Percentiles rank a stretch among this genome's conserved stretches.
Conservation (phyloP, 2,888 invertebrate species). For the Heliothis peltigera region DNA sequence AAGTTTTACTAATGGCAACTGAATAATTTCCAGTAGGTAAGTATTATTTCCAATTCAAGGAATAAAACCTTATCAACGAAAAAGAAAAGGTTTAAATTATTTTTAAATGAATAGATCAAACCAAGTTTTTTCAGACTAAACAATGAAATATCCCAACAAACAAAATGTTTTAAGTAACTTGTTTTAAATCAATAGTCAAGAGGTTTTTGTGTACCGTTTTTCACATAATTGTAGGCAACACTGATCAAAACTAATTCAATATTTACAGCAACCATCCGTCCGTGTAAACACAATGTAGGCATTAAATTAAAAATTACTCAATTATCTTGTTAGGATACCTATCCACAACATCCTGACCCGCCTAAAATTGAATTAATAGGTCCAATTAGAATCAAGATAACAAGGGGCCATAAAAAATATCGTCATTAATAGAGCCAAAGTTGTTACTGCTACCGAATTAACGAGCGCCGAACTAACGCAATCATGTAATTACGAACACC, state of each 20-base stretch:
- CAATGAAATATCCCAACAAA: too few species aligned
- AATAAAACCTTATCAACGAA: too few species aligned
- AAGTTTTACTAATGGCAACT: too few species aligned
- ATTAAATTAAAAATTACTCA: slow-evolving; percentile 42
- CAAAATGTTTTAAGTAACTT: too few species aligned
- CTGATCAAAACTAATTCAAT: not conserved
- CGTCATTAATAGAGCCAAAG: slow-evolving; percentile 83
- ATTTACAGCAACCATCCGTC: slow-evolving; percentile 6
- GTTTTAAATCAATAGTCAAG: too few species aligned
- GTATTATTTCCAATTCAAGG: too few species aligned
- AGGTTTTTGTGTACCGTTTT: not conserved
- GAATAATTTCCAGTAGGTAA: too few species aligned
- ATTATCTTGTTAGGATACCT: slow-evolving; percentile 52
- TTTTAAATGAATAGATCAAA: too few species aligned
- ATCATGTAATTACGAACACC: slow-evolving; percentile 84
- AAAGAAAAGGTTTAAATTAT: too few species aligned
- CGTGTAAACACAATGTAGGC: slow-evolving; percentile 13
- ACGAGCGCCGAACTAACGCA: slow-evolving; percentile 79
- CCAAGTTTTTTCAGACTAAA: too few species aligned
- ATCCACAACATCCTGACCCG: slow-evolving; percentile 55
- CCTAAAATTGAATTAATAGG: slow-evolving; percentile 67
- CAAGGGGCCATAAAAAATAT: slow-evolving; percentile 78
- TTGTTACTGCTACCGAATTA: slow-evolving; percentile 87
- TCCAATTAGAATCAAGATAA: slow-evolving; percentile 77
- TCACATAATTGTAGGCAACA: not conserved